Conservation (phyloP, 2,888 invertebrate species). For the Myopa testacea region DNA sequence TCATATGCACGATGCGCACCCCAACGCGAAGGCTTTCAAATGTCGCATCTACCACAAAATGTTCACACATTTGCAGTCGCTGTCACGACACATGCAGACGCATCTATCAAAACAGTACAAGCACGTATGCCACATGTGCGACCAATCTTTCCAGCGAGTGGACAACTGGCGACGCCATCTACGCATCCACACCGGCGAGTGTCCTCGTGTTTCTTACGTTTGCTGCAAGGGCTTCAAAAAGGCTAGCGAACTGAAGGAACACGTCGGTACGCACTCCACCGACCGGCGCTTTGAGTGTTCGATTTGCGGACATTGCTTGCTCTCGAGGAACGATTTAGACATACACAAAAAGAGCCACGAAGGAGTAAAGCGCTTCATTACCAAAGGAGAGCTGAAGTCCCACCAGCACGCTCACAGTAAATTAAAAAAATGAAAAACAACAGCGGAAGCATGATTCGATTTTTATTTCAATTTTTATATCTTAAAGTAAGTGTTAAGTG, state of each 20-base stretch:
- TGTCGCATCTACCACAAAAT: slow-evolving; percentile 44
- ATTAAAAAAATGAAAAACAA: neutral
- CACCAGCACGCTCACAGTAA: slow-evolving; percentile 34
- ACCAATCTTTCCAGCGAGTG: slow-evolving; percentile 44
- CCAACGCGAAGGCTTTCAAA: slow-evolving; percentile 46
- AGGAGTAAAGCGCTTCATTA: slow-evolving; percentile 33
- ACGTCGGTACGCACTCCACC: slow-evolving; percentile 41
- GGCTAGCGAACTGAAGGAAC: slow-evolving; percentile 42
- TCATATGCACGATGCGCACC: slow-evolving; percentile 45
- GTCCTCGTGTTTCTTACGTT: slow-evolving; percentile 44
- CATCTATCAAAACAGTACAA: slow-evolving; percentile 39
- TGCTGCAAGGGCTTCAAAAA: slow-evolving; percentile 46
- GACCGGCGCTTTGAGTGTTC: slow-evolving; percentile 40
- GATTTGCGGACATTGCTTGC: slow-evolving; percentile 39
- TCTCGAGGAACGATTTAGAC: slow-evolving; percentile 46
- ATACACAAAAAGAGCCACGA: slow-evolving; percentile 44
- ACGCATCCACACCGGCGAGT: slow-evolving; percentile 47
- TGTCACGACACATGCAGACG: slow-evolving; percentile 49
- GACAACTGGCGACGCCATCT: slow-evolving; percentile 47
- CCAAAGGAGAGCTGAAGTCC: slow-evolving; percentile 38
- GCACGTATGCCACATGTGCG: slow-evolving; percentile 42
- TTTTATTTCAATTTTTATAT: too few relatives aligned
- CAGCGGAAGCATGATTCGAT: neutral
- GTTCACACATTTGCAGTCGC: slow-evolving; percentile 48
- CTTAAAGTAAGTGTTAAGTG: too few relatives aligned